Base-by-base conservation (phyloP, 2,888 invertebrate species). In the Sinotaia quadrata region DNA sequence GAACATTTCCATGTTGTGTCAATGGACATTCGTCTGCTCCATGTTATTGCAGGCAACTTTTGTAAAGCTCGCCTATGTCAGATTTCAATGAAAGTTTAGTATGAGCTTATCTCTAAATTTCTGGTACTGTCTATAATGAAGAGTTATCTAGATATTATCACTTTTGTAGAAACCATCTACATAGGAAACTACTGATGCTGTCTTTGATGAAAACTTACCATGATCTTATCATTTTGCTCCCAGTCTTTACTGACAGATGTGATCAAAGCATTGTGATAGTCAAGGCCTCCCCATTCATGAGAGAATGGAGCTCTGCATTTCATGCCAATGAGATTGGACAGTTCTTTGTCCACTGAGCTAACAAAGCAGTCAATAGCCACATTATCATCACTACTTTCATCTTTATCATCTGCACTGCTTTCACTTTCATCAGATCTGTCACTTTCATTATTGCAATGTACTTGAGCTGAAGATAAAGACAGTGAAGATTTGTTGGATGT, bases 191-290 rank as follows among this genome's bases (percentile, higher is more conserved):
- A n/a, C n/a, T n/a, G n/a, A n/a, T n/a, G n/a, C n/a, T n/a, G n/a
- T n/a, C n/a, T n/a, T n/a, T n/a, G n/a, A n/a, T n/a, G n/a, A n/a
- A n/a, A n/a, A 33, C 62, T 49, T 24, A 58, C 44, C 29, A 44
- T 15, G 27, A 75, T 70, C 4, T 74, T 68, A 1, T 72, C 65
- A 15, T 75, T 74, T 15, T 74, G 60, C 8, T 65, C 69, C 8
- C 71, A 54, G 24, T 72, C 65, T 8, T 81, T 76, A 61, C 87
- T 81, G 0, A 82, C 81, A 10, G 82, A 76, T 84, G 93, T 92
- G 74, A 96, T 92, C 89, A 96, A 92, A 2, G 96, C 96, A 91
- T 96, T 96, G 85, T 96, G 94, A 78, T 94, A 93, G 63, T 91
- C 91, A 24, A 83, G 91, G 44, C 83, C 82, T 58, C 94, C 94